Evolutionary conservation across 2,113 vertebrate genomes (phyloP), one percentile per base, ranked within the genome.

Genomic region (Passer montanus): DNA sequence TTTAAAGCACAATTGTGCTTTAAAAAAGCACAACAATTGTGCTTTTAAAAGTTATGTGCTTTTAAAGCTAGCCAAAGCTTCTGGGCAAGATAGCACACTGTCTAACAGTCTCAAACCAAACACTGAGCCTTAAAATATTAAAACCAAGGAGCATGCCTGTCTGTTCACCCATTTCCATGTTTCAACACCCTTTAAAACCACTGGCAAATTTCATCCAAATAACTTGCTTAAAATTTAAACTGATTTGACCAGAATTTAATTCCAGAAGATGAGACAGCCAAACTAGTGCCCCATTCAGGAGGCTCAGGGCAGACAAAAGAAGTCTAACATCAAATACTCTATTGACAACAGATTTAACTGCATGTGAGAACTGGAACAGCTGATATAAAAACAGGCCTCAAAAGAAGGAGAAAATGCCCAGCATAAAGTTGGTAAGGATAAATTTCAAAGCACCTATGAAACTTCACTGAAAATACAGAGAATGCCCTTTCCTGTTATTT

Each of bases 31-130:
- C 39, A 41, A 41, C 39, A 39, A 39, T 39, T 41, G 39, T 41
- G 39, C 39, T 41, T 41, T 41, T 41, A 41, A 41, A 41, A 26
- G 21, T 52, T 89, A 10, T 0, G 1, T 64, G 55, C 44, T 87
- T 88, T 66, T 49, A 84, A 58, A 93, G 11, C 35, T 10, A 19
- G 46, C 13, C 64, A 84, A 94, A 95, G 76, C 87, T 77, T 49
- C 58, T 80, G 41, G 43, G 37, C 21, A 83, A 76, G 39, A 72
- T 0, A 86, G 53, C 28, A 80, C 31, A 46, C 0, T 0, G 63
- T 84, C 84, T 17, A 79, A 73, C 14, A 84, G 41, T 7, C 22
- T 70, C 59, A 87, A 75, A 84, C 49, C 60, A 87, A 84, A 87
- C 19, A 18, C 3, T 11, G 10, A 84, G 41, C 41, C 50, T 73